Conservation (phyloP, 2,888 invertebrate genomes). For the Adela reaumurella region DNA sequence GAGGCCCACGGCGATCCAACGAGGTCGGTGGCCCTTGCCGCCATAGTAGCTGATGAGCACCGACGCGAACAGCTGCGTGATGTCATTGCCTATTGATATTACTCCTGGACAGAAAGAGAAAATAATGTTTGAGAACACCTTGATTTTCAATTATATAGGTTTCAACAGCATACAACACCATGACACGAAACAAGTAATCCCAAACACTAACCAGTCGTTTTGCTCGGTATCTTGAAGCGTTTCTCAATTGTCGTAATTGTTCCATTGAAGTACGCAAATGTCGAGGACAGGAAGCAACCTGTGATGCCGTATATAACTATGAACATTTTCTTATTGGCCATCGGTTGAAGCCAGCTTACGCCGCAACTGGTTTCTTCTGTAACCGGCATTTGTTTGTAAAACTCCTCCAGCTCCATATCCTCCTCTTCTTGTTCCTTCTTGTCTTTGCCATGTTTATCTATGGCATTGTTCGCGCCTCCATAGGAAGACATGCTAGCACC, state of each 20-base stretch:
- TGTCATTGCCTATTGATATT: constrained; percentile 71
- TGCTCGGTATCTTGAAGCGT: constrained; percentile 68
- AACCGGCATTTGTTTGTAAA: constrained; percentile 43
- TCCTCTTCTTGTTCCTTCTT: constrained; percentile 8
- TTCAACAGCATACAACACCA: too few species aligned
- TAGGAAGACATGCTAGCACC: not conserved
- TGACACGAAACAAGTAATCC: too few species aligned
- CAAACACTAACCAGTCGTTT: constrained; percentile 63
- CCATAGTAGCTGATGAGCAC: constrained; percentile 66
- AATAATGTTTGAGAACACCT: too few species aligned
- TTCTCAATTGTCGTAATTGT: constrained; percentile 72
- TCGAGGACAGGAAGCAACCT: constrained; percentile 66
- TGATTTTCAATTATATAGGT: too few species aligned
- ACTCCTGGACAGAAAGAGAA: constrained; percentile 42
- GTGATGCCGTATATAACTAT: constrained; percentile 63
- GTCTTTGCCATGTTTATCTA: constrained; percentile 6
- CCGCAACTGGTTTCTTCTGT: constrained; percentile 65
- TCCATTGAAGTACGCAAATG: constrained; percentile 69
- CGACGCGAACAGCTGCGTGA: constrained; percentile 66
- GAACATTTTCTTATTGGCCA: constrained; percentile 57
- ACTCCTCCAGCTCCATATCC: constrained; percentile 28
- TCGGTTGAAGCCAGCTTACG: constrained; percentile 59
- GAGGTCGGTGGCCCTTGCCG: constrained; percentile 66
- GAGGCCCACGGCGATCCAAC: constrained; percentile 65
- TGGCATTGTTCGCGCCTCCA: not conserved